A percentile compares a stretch with the other conserved stretches of the same genome.
These are phyloP conservation scores for Peribatodes rhomboidaria DNA, from an alignment of 2,888 invertebrate species.

Conservation along the genomic window DNA sequence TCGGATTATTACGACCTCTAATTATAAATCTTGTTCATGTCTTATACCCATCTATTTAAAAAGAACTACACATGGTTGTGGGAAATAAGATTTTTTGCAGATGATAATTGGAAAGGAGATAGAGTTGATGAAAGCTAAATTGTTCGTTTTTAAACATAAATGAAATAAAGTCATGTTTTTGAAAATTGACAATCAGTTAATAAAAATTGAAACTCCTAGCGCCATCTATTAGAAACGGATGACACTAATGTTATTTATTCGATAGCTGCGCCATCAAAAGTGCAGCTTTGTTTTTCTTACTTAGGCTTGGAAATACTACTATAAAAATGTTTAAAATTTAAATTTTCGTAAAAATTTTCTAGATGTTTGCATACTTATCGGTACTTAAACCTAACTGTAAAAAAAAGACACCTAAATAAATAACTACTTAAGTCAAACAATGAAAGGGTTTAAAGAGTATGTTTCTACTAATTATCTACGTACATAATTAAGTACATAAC, in stretches of 20 bases:
- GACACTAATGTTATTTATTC: conserved; percentile 32
- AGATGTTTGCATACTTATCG: too few species aligned
- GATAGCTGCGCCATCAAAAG: background rate
- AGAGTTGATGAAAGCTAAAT: conserved; percentile 25
- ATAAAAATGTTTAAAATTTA: too few species aligned
- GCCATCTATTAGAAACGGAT: conserved; percentile 66
- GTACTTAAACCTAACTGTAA: too few species aligned
- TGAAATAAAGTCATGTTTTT: background rate
- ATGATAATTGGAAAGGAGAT: conserved; percentile 10
- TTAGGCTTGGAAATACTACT: too few species aligned
- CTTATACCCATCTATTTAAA: conserved; percentile 3
- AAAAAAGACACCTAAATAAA: too few species aligned
- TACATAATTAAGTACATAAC: too few species aligned
- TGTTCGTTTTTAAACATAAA: conserved; percentile 2
- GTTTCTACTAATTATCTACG: too few species aligned
- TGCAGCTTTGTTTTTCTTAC: background rate
- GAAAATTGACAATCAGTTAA: background rate
- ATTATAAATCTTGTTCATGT: conserved; percentile 30
- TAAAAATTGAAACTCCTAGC: conserved; percentile 38
- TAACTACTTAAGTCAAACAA: too few species aligned
- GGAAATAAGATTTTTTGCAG: conserved; percentile 12
- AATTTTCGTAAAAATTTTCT: too few species aligned
- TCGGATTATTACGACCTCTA: conserved; percentile 32
- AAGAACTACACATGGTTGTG: conserved; percentile 9
- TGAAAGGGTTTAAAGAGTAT: too few species aligned